Base-by-base conservation (phyloP, 2,797 vertebrate genomes). In the Lepilemur ruficaudatus region DNA sequence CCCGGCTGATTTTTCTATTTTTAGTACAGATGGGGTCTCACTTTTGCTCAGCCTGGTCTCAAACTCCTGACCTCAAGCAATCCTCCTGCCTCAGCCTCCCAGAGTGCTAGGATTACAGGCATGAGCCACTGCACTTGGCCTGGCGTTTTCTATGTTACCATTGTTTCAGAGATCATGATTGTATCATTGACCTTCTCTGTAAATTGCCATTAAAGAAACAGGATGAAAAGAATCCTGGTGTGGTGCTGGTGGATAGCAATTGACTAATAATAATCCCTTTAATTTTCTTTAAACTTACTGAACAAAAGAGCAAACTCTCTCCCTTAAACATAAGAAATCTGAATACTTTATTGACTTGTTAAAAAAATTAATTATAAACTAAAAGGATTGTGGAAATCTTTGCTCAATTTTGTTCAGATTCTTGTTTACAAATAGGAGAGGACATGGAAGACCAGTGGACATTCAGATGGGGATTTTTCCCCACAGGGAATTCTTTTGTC, bases 311-410 rank as follows among this genome's bases (percentile, higher is more conserved):
- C n/a, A 82, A 20, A 78, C 61, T 89, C 1, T 87, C 8, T 85
- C 6, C 23, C 20, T 23, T 90, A 73, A 96, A 86, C 14, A 22
- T 57, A 72, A 95, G 75, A 93, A 93, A 86, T 28, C 43, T 82
- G 13, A 89, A 91, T 7, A 41, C 48, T 67, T 67, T 55, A 3
- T 70, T 81, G 48, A 86, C 7, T 25, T 84, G 25, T 55, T 78
- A 55, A 61, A 94, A 82, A 93, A 55, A 46, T 18, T 76, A 84
- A 63, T 90, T 82, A 43, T 76, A 59, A 93, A 43, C 63, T 86
- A 43, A 61, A 61, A 90, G 30, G 35, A 32, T 81, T 72, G 13
- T 59, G 23, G 52, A 41, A 94, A 2, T 72, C 75, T 82, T 92
- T 43, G 15, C 13, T 83, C 46, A 52, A 2, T 94, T 96, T 80